Evolutionary conservation across 2,888 invertebrate genomes (phyloP).

Genomic region (Scaptomyza reducta): DNA sequence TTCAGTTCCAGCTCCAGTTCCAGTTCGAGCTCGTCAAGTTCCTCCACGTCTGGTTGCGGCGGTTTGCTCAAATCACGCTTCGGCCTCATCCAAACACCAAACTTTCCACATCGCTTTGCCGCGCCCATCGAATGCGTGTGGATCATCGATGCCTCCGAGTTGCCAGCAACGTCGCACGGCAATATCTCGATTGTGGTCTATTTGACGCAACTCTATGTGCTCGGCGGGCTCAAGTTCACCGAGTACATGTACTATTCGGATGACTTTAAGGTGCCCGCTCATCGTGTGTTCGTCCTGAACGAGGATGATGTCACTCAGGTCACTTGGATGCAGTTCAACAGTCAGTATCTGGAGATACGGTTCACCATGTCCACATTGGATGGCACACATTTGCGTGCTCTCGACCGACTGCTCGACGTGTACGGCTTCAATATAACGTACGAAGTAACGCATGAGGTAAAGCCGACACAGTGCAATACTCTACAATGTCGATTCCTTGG

Average conservation of each 20-base stretch:
- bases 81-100: slow-evolving; percentile 92
- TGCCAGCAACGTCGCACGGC: slow-evolving; percentile 83
- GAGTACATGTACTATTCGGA: slow-evolving; percentile 91
- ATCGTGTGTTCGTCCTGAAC: slow-evolving; percentile 88
- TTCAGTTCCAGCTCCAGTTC: slow-evolving; percentile 18
- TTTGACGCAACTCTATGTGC: slow-evolving; percentile 94
- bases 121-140: slow-evolving; percentile 94
- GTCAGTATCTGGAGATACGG: slow-evolving; percentile 92
- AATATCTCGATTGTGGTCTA: slow-evolving; percentile 93
- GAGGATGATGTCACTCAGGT: slow-evolving; percentile 90
- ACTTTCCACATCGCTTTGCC: slow-evolving; percentile 92
- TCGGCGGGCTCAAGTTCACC: slow-evolving; percentile 90
- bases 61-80: slow-evolving; percentile 87
- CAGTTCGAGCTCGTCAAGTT: slow-evolving; percentile 7
- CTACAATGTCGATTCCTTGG: slow-evolving; percentile 94
- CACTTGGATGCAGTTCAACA: slow-evolving; percentile 86
- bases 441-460: slow-evolving; percentile 88
- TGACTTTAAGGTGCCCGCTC: slow-evolving; percentile 88
- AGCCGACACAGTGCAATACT: slow-evolving; percentile 89
- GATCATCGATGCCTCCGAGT: slow-evolving; percentile 92
- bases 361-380: slow-evolving; percentile 89
- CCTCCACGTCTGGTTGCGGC: slow-evolving; percentile 85
- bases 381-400: slow-evolving; percentile 92
- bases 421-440: slow-evolving; percentile 97
- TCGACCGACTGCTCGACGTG: slow-evolving; percentile 92